A percentile compares a stretch with the other conserved stretches of the same genome.
Conservation (phyloP, 2,797 vertebrate species). For the Chloroceryle amazona region DNA sequence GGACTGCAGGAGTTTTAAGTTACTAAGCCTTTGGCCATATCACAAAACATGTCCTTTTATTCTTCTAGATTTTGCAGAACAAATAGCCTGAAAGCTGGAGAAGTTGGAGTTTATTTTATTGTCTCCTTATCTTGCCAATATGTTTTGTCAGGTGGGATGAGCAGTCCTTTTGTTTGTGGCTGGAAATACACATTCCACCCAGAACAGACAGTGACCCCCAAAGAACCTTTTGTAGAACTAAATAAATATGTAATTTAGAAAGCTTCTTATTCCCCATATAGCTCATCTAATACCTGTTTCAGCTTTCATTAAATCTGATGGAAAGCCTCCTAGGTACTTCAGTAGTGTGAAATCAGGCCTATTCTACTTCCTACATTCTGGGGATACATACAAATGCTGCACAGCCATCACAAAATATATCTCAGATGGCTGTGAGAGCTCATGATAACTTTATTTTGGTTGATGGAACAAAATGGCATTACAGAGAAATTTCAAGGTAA, state of each 20-base stretch:
- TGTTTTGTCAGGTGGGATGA: not conserved
- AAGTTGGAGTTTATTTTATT: not conserved
- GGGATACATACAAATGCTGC: not conserved
- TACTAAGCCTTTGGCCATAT: not conserved
- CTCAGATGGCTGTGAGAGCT: not conserved
- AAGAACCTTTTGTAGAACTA: not conserved
- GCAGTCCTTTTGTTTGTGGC: not conserved
- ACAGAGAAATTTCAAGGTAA: conserved; percentile 41
- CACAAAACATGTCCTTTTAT: not conserved
- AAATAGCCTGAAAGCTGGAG: not conserved
- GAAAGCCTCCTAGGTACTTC: conserved; percentile 9
- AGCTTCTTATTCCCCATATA: not conserved
- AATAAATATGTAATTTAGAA: conserved; percentile 1
- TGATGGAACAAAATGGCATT: conserved; percentile 34
- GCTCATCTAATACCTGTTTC: not conserved
- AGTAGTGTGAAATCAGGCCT: not conserved
- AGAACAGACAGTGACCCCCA: not conserved
- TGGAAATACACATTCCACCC: not conserved
- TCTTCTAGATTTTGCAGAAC: not conserved
- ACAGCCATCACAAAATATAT: not conserved
- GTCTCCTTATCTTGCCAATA: not conserved
- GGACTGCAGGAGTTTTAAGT: not conserved
- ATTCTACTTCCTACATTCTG: not conserved
- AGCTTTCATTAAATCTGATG: conserved; percentile 1
- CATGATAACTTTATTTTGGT: not conserved